Evolutionary conservation across 2,888 invertebrate genomes (phyloP), one percentile per base, ranked within the genome.

Genomic region (Lamellibrachia satsuma): DNA sequence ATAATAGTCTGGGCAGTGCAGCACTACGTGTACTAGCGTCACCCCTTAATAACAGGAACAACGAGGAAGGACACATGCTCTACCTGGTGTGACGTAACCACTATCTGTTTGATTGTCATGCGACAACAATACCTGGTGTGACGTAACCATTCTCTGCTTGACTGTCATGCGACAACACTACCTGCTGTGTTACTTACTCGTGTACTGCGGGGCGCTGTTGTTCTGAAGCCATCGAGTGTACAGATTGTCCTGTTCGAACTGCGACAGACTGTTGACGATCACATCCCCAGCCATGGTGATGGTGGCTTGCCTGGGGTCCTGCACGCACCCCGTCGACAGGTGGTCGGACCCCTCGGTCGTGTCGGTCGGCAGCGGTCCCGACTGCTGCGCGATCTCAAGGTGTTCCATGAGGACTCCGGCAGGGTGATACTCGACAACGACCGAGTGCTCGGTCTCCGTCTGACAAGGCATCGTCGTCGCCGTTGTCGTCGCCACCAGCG

Each of bases 191-290:
- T 75, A 75, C 95, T 95, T 94, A 95, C 95, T 94, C 94, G 95
- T 93, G 93, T 95, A 96, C 90, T 95, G 95, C 93, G 95, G 94
- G 90, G 94, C 94, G 92, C 95, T 96, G 92, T 95, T 96, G 90
- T 94, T 95, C 92, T 96, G 95, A 90, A 96, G 94, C 96, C 96
- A 96, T 91, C 96, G 94, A 90, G 96, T 95, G 98, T 98, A 93
- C 94, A 97, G 95, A 96, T 97, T 97, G 95, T 92, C 97, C 95
- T 94, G 94, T 92, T 93, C 94, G 93, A 95, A 95, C 93, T 95
- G 95, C 90, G 93, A 94, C 52, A 94, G 94, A 27, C 94, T 90
- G n/a, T 92, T 94, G 51, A 95, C 94, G 11, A 94, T 92, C 6
- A 94, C 93, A 15, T 94, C 92, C 51, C 94, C 94, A 22, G 94